phyloP scores from a whole-genome alignment of 2,888 invertebrate genomes.

The Phaonia tiefii region DNA sequence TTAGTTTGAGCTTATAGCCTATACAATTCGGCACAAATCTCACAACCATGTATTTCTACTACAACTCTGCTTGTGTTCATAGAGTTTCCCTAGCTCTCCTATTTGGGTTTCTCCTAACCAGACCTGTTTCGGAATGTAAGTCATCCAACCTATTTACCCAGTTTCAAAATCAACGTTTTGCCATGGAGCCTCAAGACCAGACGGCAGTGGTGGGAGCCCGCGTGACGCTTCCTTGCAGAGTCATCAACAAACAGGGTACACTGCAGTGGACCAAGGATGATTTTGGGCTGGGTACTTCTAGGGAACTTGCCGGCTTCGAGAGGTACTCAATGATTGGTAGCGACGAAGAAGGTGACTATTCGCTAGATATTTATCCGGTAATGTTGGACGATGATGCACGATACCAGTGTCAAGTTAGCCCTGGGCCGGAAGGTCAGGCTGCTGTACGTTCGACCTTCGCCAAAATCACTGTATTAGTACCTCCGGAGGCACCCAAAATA shows the following conservation, averaged over 20 bases:
- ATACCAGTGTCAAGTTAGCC: slow-evolving; percentile 97
- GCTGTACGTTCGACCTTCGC: slow-evolving; percentile 93
- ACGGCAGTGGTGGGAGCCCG: slow-evolving; percentile 93
- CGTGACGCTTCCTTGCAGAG: slow-evolving; percentile 93
- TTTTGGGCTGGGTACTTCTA: slow-evolving; percentile 94
- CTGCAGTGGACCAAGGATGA: slow-evolving; percentile 99
- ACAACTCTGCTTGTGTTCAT: not conserved
- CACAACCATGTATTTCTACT: not conserved
- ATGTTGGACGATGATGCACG: slow-evolving; percentile 95
- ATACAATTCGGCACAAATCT: not conserved
- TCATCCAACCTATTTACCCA: slow-evolving; percentile 73
- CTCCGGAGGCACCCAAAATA: slow-evolving; percentile 94
- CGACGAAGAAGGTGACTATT: slow-evolving; percentile 95
- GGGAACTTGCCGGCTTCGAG: slow-evolving; percentile 94
- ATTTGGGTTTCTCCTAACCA: slow-evolving; percentile 12
- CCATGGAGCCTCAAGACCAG: slow-evolving; percentile 94
- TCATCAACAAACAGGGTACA: slow-evolving; percentile 92
- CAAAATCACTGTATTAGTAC: slow-evolving; percentile 91
- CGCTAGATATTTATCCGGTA: slow-evolving; percentile 93
- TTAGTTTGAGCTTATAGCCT: too few relatives aligned
- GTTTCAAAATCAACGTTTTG: slow-evolving; percentile 88
- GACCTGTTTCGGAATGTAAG: slow-evolving; percentile 24
- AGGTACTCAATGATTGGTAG: slow-evolving; percentile 97
- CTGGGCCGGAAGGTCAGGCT: slow-evolving; percentile 87
- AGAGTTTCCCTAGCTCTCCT: not conserved